phyloP scores from a whole-genome alignment of 2,797 vertebrate genomes.

The Paratrypauchen microcephalus region DNA sequence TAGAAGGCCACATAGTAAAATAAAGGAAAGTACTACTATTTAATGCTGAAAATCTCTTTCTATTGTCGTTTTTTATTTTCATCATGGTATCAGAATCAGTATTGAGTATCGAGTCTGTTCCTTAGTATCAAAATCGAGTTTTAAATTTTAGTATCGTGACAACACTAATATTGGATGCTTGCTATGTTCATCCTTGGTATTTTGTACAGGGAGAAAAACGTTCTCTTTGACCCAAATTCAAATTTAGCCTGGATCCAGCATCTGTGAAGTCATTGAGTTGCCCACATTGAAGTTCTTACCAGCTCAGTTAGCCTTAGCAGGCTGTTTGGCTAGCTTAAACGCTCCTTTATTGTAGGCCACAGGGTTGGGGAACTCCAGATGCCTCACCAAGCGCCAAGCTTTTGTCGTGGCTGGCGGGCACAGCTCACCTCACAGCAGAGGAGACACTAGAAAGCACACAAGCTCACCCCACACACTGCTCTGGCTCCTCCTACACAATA shows the following conservation, averaged over 20 bases:
- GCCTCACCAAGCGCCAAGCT: slow-evolving; percentile 50
- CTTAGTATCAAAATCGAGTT: too few relatives aligned
- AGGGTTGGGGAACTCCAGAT: slow-evolving; percentile 55
- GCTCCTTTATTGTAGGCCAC: slow-evolving; percentile 35
- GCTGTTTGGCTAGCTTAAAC: slow-evolving; percentile 55
- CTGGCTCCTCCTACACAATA: slow-evolving; percentile 29
- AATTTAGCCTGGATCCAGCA: slow-evolving; percentile 4
- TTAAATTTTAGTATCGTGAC: too few relatives aligned
- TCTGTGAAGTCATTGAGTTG: slow-evolving; percentile 13
- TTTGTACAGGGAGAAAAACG: not conserved
- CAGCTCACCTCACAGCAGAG: slow-evolving; percentile 19
- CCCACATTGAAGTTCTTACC: slow-evolving; percentile 35
- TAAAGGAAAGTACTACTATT: too few relatives aligned
- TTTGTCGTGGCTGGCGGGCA: slow-evolving; percentile 50
- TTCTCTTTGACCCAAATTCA: slow-evolving; percentile 15
- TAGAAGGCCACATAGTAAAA: too few relatives aligned
- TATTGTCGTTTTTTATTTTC: too few relatives aligned
- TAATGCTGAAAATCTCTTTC: too few relatives aligned
- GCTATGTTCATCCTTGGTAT: not conserved
- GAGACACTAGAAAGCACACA: slow-evolving; percentile 29
- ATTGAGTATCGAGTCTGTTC: too few relatives aligned
- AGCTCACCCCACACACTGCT: slow-evolving; percentile 20
- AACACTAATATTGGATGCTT: too few relatives aligned
- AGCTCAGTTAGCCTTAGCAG: slow-evolving; percentile 38
- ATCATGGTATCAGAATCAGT: too few relatives aligned